Conservation (phyloP, 53 echinoderm and acorn worm species). For the Zoroaster sp. region DNA sequence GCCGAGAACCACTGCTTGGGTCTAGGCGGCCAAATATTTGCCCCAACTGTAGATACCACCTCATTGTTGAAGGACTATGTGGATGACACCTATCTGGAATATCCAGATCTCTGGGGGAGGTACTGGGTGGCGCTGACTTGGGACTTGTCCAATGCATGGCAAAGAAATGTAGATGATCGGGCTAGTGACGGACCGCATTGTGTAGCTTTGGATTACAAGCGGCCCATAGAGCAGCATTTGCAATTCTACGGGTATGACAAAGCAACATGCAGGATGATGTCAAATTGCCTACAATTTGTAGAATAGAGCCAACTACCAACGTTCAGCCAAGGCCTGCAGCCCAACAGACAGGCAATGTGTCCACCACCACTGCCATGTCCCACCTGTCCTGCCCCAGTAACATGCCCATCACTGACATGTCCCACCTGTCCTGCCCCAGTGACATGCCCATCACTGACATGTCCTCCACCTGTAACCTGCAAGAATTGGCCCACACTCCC, state of each 20-base stretch:
- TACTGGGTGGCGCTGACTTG: constrained; percentile 30
- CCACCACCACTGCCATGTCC: not conserved
- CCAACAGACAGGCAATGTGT: not conserved
- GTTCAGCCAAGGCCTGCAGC: not conserved
- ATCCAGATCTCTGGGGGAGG: not conserved
- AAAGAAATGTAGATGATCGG: constrained; percentile 2
- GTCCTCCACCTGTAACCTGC: constrained; percentile 1
- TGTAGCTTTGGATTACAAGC: constrained; percentile 13
- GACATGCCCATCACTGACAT: not conserved
- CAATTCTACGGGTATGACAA: constrained; percentile 21
- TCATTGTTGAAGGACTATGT: not conserved
- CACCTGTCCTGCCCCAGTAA: not conserved
- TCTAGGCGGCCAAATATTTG: not conserved
- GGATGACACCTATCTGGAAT: not conserved
- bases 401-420: too few species aligned
- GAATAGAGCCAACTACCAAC: not conserved
- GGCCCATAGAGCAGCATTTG: not conserved
- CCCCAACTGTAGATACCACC: not conserved
- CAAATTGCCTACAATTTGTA: not conserved
- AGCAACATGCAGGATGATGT: not conserved
- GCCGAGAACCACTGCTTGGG: not conserved
- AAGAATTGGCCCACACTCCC: not conserved
- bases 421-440: too few species aligned
- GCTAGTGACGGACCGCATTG: not conserved
- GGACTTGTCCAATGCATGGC: constrained; percentile 14